Percentiles rank a stretch among this genome's conserved stretches.
Conservation (phyloP, 2,888 invertebrate species). For the Epinotia bilunana region DNA sequence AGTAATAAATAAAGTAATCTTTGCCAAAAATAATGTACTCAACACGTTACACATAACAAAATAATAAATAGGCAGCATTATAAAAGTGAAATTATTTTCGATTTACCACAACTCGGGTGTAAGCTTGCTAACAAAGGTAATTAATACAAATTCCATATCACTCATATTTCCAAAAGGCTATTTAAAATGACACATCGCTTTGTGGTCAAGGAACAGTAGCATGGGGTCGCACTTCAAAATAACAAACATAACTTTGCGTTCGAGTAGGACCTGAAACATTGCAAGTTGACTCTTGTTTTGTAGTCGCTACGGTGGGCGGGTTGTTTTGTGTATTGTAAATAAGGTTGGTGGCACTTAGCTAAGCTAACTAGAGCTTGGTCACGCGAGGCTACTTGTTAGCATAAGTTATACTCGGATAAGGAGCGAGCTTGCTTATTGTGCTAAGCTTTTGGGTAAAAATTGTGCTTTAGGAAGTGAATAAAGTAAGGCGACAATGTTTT, state of each 20-base stretch:
- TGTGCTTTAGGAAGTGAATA: conserved; percentile 57
- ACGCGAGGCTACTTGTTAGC: conserved; percentile 72
- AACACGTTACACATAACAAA: no score
- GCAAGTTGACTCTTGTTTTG: conserved; percentile 12
- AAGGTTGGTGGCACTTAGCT: conserved; percentile 48
- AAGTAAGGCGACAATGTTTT: conserved; percentile 50
- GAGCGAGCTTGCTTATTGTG: conserved; percentile 69
- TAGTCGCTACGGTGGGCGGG: conserved; percentile 15
- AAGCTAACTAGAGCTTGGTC: conserved; percentile 58
- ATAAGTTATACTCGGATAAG: conserved; percentile 74
- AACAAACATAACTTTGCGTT: conserved; percentile 43
- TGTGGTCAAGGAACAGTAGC: conserved; percentile 53
- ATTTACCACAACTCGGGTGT: conserved; percentile 48
- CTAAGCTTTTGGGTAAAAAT: conserved; percentile 60
- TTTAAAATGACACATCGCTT: conserved; percentile 60
- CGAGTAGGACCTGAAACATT: not conserved
- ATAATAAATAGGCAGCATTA: not conserved
- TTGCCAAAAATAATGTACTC: no score
- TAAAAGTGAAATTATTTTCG: conserved; percentile 21
- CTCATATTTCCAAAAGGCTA: conserved; percentile 56
- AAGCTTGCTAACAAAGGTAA: conserved; percentile 37
- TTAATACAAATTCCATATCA: conserved; percentile 51
- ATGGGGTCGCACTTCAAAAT: conserved; percentile 48
- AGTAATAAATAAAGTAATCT: no score
- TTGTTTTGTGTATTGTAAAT: conserved; percentile 16